Evolutionary conservation across 2,113 vertebrate genomes (phyloP), one percentile per base, ranked within the genome.

Genomic region (Xiphias gladius): DNA sequence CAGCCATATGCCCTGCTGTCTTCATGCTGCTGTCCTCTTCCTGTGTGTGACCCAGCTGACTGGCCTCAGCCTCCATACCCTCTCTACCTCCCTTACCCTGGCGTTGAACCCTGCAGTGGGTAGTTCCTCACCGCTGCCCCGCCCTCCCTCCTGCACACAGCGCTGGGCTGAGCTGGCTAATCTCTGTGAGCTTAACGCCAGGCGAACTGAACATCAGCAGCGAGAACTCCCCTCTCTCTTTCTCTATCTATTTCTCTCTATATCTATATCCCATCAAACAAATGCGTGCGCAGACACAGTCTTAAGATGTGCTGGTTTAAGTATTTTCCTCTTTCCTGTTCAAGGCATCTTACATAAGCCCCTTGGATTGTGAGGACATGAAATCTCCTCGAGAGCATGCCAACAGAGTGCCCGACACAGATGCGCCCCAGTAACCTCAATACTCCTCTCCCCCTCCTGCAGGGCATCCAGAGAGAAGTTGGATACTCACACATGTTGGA

Each of bases 151-250:
- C 82, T 61, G 76, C 48, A 43, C 62, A 26, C 63, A 75, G 39
- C 35, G 46, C 78, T 69, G 84, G 85, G 69, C 80, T 89, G 85
- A 92, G 74, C 86, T 83, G 79, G 84, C 83, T 91, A 89, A 93
- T 93, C 86, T 90, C 87, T 77, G 69, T 30, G 76, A 90, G 90
- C 68, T 91, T 94, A 94, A 87, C 43, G 52, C 32, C 43, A 32
- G 83, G 75, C 80, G 81, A 76, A 81, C 61, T 58, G 86, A 91
- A 90, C 87, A 83, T 79, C 54, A 70, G 75, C 83, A 52, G 37
- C 37, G 73, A 89, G 66, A 88, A 82, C 78, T 82, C 76, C 73
- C 74, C 65, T 84, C 77, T 79, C 71, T 67, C 52, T n/a, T 8
- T 78, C 67, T 75, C 79, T 78, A 77, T 79, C 80, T 86, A 37